Percentiles rank a stretch among this genome's conserved stretches.
Conservation (phyloP, 2,888 invertebrate genomes). For the Clistopyga incitator region DNA sequence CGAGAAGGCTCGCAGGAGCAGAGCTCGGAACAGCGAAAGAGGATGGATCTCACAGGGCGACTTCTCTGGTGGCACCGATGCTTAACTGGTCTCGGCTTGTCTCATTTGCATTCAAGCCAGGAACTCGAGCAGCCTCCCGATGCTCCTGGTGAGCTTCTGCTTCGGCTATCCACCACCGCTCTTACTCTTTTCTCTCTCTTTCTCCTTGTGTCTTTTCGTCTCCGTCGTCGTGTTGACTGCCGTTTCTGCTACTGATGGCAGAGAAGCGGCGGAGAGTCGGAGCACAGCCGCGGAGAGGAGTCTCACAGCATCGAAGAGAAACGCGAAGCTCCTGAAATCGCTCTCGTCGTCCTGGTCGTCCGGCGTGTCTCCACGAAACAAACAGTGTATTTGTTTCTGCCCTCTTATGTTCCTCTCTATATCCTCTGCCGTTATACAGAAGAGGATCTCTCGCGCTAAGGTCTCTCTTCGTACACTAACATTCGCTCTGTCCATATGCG, state of each 20-base stretch:
- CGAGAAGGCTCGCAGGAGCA: not conserved
- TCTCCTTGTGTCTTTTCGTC: conserved; percentile 33
- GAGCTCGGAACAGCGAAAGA: conserved; percentile 30
- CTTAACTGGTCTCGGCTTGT: conserved; percentile 79
- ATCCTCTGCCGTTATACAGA: conserved; percentile 41
- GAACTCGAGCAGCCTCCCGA: conserved; percentile 70
- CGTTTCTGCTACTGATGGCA: conserved; percentile 63
- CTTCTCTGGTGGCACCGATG: conserved; percentile 78
- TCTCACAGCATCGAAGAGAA: conserved; percentile 54
- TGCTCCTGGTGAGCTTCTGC: conserved; percentile 61
- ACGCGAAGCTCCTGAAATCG: conserved; percentile 64
- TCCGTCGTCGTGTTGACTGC: conserved; percentile 42
- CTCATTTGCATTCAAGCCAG: conserved; percentile 80
- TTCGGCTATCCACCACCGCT: conserved; percentile 55
- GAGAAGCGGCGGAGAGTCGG: conserved; percentile 16
- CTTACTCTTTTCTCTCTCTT: conserved; percentile 23
- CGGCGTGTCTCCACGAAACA: conserved; percentile 58
- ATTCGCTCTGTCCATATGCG: not conserved
- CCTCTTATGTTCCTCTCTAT: conserved; percentile 28
- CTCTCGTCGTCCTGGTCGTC: conserved; percentile 43
- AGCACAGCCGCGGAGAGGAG: conserved; percentile 39
- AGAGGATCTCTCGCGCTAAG: conserved; percentile 12
- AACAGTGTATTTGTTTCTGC: conserved; percentile 65
- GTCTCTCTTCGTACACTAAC: conserved; percentile 11
- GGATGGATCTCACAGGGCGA: conserved; percentile 77